A percentile compares a stretch with the other conserved stretches of the same genome.
Evolutionary conservation across 1,140 invertebrate genomes (phyloP).

Genomic region (Batillaria attramentaria): DNA sequence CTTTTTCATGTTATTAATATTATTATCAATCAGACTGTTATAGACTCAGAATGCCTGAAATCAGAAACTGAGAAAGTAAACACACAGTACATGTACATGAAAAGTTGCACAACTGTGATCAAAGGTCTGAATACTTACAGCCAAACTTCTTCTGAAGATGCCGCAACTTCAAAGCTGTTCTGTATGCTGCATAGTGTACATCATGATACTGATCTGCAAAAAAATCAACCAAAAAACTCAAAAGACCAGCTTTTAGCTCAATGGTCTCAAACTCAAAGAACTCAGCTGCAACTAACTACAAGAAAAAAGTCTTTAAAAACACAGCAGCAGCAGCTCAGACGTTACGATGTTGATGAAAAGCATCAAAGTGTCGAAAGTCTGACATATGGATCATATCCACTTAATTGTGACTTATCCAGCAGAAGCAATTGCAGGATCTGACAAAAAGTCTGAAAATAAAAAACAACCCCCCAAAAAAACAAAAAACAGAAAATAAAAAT

Average conservation of each 20-base stretch:
- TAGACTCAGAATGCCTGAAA: too few relatives aligned
- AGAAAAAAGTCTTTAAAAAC: background rate
- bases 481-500: background rate
- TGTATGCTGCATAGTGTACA: conserved; percentile 68
- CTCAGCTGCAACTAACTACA: too few relatives aligned
- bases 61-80: too few relatives aligned
- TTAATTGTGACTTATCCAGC: background rate
- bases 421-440: background rate
- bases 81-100: too few relatives aligned
- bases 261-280: too few relatives aligned
- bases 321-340: background rate
- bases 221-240: conserved; percentile 29
- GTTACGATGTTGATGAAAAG: too few relatives aligned
- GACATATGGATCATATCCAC: background rate
- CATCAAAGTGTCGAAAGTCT: too few relatives aligned
- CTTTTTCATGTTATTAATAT: background rate
- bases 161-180: conserved; percentile 64
- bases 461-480: background rate
- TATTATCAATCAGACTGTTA: background rate
- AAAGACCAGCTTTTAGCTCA: too few relatives aligned
- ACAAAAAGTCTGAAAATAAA: background rate
- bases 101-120: too few relatives aligned
- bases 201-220: conserved; percentile 53
- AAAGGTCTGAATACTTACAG: too few relatives aligned
- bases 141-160: conserved; percentile 73